Percentiles rank a stretch among this genome's conserved stretches.
These are phyloP conservation scores for Trissolcus japonicus DNA, from an alignment of 2,888 invertebrate species.

Conservation along the genomic window DNA sequence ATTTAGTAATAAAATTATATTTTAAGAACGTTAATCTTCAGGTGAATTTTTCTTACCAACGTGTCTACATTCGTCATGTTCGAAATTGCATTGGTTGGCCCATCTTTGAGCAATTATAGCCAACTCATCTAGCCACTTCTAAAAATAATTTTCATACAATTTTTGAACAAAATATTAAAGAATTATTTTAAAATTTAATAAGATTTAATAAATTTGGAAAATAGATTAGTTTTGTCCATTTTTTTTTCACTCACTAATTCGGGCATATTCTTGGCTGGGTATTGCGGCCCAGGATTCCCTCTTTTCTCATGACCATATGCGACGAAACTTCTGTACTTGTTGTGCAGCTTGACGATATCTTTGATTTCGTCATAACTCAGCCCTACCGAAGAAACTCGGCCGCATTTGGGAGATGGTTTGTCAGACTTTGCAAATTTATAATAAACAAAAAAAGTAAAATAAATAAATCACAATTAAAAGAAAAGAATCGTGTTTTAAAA, in stretches of 20 bases:
- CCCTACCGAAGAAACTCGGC: constrained; percentile 1
- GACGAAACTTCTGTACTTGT: constrained; percentile 53
- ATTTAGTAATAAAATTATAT: neutral
- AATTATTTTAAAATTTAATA: neutral
- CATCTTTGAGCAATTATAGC: constrained; percentile 75
- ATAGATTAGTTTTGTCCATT: neutral
- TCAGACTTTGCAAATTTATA: constrained; percentile 2
- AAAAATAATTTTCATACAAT: constrained; percentile 19
- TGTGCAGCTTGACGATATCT: constrained; percentile 54
- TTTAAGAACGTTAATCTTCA: constrained; percentile 19
- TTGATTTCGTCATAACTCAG: constrained; percentile 30
- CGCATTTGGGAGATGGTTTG: constrained; percentile 23
- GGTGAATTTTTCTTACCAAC: constrained; percentile 62
- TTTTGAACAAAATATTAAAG: neutral
- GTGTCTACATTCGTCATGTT: constrained; percentile 74
- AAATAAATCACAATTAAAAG: neutral
- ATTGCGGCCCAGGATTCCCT: constrained; percentile 63
- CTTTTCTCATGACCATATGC: constrained; percentile 58
- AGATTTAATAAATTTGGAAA: no score
- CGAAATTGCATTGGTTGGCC: constrained; percentile 75
- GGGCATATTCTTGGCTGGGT: constrained; percentile 57
- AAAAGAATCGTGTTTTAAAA: neutral
- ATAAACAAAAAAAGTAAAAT: constrained; percentile 4
- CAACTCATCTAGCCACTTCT: constrained; percentile 73
- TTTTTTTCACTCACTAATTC: constrained; percentile 50